Conservation (phyloP, 2,113 vertebrate genomes). For the Nesoenas mayeri region DNA sequence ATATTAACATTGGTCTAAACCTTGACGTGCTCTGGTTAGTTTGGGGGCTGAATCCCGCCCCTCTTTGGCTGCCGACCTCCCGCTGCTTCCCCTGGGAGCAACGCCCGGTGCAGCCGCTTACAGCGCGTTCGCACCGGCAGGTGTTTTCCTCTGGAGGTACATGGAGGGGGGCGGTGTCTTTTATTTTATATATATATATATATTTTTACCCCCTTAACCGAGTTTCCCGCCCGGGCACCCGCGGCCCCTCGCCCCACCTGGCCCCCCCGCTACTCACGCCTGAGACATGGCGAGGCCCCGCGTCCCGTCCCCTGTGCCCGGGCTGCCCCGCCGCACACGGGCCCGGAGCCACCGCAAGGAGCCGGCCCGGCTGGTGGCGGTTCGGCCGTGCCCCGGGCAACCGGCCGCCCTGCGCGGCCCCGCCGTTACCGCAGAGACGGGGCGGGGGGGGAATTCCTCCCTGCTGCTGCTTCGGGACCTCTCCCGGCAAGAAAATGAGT, state of each 20-base stretch:
- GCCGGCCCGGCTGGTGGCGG: not conserved
- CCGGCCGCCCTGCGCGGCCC: not conserved
- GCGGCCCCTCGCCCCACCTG: not conserved
- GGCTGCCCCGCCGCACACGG: not conserved
- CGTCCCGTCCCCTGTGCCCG: not conserved
- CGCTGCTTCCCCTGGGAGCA: not conserved
- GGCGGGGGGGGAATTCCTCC: not conserved
- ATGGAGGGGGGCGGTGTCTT: not conserved
- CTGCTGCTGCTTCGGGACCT: not conserved
- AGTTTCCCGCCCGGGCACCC: not conserved
- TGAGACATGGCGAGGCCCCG: conserved; percentile 45
- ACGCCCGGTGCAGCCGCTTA: not conserved
- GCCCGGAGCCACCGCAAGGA: not conserved
- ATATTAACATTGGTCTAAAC: rapidly evolving
- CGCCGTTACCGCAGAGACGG: conserved; percentile 49
- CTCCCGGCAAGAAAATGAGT: rapidly evolving
- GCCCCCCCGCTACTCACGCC: conserved; percentile 47
- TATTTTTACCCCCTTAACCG: not conserved
- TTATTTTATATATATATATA: too few species aligned
- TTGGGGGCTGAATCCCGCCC: too few species aligned
- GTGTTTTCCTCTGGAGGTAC: not conserved
- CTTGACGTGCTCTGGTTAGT: rapidly evolving
- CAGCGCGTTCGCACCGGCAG: not conserved
- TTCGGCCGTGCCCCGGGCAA: not conserved
- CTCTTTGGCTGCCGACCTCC: too few species aligned